Percentiles rank a stretch among this genome's conserved stretches.
Evolutionary conservation across 2,797 vertebrate genomes (phyloP).

Genomic region (Coregonus suidteri): DNA sequence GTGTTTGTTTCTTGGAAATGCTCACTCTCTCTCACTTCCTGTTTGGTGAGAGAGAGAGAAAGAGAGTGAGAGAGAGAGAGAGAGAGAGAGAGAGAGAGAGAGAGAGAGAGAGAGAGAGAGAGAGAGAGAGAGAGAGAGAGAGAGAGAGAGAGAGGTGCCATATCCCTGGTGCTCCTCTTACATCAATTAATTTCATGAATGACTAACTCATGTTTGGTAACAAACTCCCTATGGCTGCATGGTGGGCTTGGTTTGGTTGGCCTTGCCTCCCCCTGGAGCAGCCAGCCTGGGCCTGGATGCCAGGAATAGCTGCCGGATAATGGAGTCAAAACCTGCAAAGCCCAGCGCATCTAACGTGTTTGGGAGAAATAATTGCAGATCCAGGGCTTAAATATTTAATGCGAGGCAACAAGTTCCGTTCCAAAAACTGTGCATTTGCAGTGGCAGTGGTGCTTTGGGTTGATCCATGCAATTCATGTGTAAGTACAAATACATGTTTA

Average conservation of each 20-base stretch:
- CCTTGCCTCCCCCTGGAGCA: constrained; percentile 43
- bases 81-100: no score
- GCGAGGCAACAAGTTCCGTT: constrained; percentile 32
- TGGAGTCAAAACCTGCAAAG: constrained; percentile 51
- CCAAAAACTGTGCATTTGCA: constrained; percentile 30
- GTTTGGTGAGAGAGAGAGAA: constrained; percentile 9
- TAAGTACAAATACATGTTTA: constrained; percentile 23
- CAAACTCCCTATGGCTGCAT: constrained; percentile 67
- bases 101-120: no score
- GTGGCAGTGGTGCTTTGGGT: constrained; percentile 12
- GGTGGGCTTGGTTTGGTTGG: constrained; percentile 38
- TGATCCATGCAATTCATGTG: constrained; percentile 13
- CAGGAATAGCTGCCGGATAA: constrained; percentile 65
- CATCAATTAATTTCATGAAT: constrained; percentile 80
- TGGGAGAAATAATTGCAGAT: constrained; percentile 57
- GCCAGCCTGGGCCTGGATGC: constrained; percentile 44
- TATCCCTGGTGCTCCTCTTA: constrained; percentile 56
- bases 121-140: no score
- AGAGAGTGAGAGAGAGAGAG: no score
- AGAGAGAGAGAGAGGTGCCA: constrained; percentile 22
- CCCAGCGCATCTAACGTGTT: constrained; percentile 45
- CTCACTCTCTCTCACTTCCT: constrained; percentile 31
- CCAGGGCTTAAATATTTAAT: constrained; percentile 54
- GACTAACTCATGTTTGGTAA: constrained; percentile 76
- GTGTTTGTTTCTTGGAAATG: neutral